Conservation (phyloP, 2,888 invertebrate species). For the Synergus japonicus region DNA sequence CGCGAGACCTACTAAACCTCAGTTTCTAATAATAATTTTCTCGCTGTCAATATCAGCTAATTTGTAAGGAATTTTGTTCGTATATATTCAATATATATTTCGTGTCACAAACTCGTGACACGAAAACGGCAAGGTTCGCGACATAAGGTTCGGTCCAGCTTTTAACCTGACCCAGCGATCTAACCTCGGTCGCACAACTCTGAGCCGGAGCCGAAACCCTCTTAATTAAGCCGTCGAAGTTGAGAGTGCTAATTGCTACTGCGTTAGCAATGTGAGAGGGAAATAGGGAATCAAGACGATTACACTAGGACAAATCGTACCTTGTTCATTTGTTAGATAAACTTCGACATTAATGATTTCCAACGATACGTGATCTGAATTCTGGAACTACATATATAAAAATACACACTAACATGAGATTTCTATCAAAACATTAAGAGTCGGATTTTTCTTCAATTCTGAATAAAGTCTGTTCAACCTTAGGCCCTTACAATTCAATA, state of each 20-base stretch:
- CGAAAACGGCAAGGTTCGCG: constrained; percentile 28
- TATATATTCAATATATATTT: constrained; percentile 30
- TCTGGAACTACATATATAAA: background rate
- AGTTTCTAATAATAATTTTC: constrained; percentile 62
- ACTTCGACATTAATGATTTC: background rate
- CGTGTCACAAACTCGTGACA: constrained; percentile 47
- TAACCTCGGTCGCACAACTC: constrained; percentile 40
- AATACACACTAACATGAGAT: too few species aligned
- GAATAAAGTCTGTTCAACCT: too few species aligned
- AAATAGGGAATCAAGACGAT: constrained; percentile 51
- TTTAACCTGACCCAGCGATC: constrained; percentile 34
- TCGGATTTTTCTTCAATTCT: too few species aligned
- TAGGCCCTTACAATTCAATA: too few species aligned
- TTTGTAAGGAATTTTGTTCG: constrained; percentile 32
- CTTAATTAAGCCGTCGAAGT: constrained; percentile 58
- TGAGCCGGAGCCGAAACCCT: constrained; percentile 48
- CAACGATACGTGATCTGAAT: background rate
- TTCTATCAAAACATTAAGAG: too few species aligned
- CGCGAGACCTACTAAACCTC: constrained; percentile 56
- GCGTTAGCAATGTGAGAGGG: constrained; percentile 55
- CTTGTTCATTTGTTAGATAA: constrained; percentile 22
- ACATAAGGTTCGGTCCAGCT: constrained; percentile 18
- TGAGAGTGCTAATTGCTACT: constrained; percentile 57
- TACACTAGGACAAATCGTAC: constrained; percentile 54
- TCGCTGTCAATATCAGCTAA: constrained; percentile 45